phyloP scores from a whole-genome alignment of 2,888 invertebrate species.

The Julus scanicus region DNA sequence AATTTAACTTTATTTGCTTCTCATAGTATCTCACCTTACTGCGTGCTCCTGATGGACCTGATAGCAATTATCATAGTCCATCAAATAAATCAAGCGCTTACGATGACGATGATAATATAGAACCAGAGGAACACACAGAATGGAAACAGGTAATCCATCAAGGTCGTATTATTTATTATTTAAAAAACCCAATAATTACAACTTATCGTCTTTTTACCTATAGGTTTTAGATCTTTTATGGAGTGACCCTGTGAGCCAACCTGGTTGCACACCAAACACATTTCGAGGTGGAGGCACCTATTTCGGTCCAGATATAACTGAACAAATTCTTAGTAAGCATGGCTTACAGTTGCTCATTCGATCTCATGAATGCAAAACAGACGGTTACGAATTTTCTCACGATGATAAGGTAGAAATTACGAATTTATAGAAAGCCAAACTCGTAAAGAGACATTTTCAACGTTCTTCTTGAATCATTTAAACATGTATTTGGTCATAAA shows the following conservation, averaged over 20 bases:
- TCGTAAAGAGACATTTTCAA: neutral
- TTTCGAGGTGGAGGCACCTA: slow-evolving; percentile 91
- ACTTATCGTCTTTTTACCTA: slow-evolving; percentile 59
- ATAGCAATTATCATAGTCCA: neutral
- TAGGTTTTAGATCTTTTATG: slow-evolving; percentile 82
- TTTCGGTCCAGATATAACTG: slow-evolving; percentile 90
- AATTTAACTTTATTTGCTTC: neutral
- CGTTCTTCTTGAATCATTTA: neutral
- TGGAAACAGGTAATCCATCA: slow-evolving; percentile 56
- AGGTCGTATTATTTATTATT: too few relatives aligned
- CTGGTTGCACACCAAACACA: slow-evolving; percentile 84
- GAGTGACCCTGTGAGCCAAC: slow-evolving; percentile 87
- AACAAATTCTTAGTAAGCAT: slow-evolving; percentile 80
- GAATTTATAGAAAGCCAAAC: neutral
- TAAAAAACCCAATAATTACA: neutral
- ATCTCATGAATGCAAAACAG: slow-evolving; percentile 93
- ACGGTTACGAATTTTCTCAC: slow-evolving; percentile 89
- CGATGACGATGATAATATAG: neutral
- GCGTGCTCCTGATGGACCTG: slow-evolving; percentile 48
- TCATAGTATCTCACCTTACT: slow-evolving; percentile 55
- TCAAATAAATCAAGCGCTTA: neutral
- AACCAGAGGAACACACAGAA: slow-evolving; percentile 37
- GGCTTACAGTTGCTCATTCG: slow-evolving; percentile 82
- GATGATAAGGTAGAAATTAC: slow-evolving; percentile 71
- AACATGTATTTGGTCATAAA: too few relatives aligned